phyloP scores from a whole-genome alignment of 2,113 vertebrate genomes.

The Silurus glanis region DNA sequence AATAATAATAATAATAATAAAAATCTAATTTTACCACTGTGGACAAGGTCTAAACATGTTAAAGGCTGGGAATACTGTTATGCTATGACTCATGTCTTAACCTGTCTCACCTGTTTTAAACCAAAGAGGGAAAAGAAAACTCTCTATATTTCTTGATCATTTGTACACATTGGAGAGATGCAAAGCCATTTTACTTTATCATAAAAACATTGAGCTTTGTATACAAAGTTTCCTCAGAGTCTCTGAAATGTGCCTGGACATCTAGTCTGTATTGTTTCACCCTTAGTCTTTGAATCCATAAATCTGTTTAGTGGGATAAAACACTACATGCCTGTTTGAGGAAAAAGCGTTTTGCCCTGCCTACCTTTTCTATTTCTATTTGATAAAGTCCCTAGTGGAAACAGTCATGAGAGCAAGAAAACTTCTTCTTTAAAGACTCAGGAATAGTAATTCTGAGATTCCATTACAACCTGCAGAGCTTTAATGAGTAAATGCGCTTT shows the following conservation, averaged over 20 bases:
- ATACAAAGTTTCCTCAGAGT: conserved; percentile 7
- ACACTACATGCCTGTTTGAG: conserved; percentile 37
- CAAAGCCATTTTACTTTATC: neutral
- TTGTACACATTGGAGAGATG: neutral
- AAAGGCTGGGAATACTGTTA: conserved; percentile 23
- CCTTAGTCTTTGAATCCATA: conserved; percentile 16
- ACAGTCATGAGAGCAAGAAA: conserved; percentile 10
- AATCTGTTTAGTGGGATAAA: conserved; percentile 38
- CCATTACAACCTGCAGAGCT: conserved; percentile 34
- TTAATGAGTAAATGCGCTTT: neutral
- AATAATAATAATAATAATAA: neutral
- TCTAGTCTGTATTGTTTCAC: conserved; percentile 18
- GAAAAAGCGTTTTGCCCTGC: conserved; percentile 39
- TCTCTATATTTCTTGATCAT: conserved; percentile 27
- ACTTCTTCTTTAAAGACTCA: conserved; percentile 19
- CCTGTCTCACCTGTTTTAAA: conserved; percentile 48
- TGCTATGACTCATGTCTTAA: conserved; percentile 47
- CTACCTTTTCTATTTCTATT: conserved; percentile 43
- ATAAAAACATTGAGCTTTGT: conserved; percentile 7
- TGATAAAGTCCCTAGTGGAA: conserved; percentile 35
- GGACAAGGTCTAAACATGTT: conserved; percentile 51
- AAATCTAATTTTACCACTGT: conserved; percentile 15
- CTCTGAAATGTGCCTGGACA: conserved; percentile 13
- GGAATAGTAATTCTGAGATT: conserved; percentile 23
- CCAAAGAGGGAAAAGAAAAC: neutral